phyloP scores from a whole-genome alignment of 2,888 invertebrate species.

The Rhagium mordax region DNA sequence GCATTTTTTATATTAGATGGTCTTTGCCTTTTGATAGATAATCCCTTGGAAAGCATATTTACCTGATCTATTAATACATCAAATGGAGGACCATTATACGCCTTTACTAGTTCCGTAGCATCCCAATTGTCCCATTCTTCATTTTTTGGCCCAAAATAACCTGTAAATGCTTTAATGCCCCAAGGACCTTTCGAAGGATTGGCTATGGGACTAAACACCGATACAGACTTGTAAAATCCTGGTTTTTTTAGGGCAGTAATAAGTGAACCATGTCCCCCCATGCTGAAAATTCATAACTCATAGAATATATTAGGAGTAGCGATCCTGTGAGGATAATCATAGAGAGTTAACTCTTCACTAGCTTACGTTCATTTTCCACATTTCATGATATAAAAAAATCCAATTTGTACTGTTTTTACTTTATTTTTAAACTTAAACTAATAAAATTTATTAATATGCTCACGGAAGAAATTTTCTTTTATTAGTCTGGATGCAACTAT shows the following conservation, averaged over 20 bases:
- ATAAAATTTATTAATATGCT: too few species aligned
- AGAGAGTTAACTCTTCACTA: too few species aligned
- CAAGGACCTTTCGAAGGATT: slow-evolving; percentile 89
- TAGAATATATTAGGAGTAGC: too few species aligned
- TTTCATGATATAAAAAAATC: too few species aligned
- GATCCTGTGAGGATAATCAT: too few species aligned
- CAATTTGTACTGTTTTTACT: too few species aligned
- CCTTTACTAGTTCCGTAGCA: slow-evolving; percentile 85
- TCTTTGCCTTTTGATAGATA: too few species aligned
- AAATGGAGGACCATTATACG: slow-evolving; percentile 86
- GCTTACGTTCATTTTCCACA: too few species aligned
- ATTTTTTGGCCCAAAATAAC: slow-evolving; percentile 80
- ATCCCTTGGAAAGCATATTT: not conserved
- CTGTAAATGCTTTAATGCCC: slow-evolving; percentile 89
- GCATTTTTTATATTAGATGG: too few species aligned
- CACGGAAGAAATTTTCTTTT: too few species aligned
- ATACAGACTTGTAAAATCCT: slow-evolving; percentile 87
- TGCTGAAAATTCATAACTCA: slow-evolving; percentile 74
- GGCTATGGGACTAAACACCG: slow-evolving; percentile 95
- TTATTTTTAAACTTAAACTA: too few species aligned
- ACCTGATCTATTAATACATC: slow-evolving; percentile 93
- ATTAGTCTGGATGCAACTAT: too few species aligned
- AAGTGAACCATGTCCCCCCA: slow-evolving; percentile 98
- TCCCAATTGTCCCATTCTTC: slow-evolving; percentile 90
- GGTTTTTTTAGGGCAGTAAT: slow-evolving; percentile 90